These are phyloP conservation scores for Xiphorhynchus elegans DNA, from an alignment of 2,113 vertebrate species.

Conservation along the genomic window DNA sequence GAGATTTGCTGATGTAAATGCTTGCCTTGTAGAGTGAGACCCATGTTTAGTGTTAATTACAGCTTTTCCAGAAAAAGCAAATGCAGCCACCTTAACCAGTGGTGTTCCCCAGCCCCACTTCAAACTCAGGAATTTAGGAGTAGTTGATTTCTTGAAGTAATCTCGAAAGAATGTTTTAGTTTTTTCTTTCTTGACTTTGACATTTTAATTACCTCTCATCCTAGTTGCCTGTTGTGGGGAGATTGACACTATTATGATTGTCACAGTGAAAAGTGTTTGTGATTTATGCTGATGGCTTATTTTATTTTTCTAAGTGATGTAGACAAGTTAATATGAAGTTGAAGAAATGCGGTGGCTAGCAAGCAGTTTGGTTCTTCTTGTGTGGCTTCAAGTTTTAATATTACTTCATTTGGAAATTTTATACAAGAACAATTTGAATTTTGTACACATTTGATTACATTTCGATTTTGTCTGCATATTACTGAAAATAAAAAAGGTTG, in stretches of 20 bases:
- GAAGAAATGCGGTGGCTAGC: not conserved
- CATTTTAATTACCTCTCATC: constrained; percentile 7
- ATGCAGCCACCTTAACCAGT: not conserved
- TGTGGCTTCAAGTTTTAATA: constrained; percentile 50
- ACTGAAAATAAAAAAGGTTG: constrained; percentile 66
- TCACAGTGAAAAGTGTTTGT: constrained; percentile 48
- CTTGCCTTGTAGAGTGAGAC: not conserved
- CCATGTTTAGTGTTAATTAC: not conserved
- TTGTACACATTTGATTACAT: constrained; percentile 50
- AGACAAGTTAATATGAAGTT: constrained; percentile 33
- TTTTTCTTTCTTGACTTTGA: not conserved
- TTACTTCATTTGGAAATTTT: constrained; percentile 66
- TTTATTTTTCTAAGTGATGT: constrained; percentile 45
- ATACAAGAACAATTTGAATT: constrained; percentile 56
- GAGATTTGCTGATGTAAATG: not conserved
- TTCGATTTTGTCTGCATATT: constrained; percentile 49
- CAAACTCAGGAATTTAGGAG: not conserved
- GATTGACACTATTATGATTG: not conserved
- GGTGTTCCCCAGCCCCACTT: not conserved
- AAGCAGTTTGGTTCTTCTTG: not conserved
- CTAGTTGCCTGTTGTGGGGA: not conserved
- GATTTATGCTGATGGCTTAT: constrained; percentile 46
- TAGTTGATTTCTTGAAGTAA: not conserved
- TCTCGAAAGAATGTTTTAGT: not conserved
- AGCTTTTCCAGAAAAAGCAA: not conserved